These are phyloP conservation scores for Anoncus sp. DNA, from an alignment of 2,888 invertebrate species.

Conservation along the genomic window DNA sequence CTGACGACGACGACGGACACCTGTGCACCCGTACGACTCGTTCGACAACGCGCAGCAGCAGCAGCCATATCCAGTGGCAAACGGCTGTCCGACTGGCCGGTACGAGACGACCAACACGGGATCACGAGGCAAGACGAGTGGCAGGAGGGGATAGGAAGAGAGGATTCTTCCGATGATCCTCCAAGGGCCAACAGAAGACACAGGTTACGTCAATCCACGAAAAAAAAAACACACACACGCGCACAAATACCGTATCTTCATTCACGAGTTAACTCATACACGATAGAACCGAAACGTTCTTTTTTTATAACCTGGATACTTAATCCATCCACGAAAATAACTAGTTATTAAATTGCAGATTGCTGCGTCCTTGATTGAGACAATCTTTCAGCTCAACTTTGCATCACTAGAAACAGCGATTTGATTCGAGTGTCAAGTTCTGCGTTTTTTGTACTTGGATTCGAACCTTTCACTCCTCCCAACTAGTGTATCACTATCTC, in stretches of 20 bases:
- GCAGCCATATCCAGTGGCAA: conserved; percentile 65
- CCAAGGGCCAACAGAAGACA: background rate
- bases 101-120: conserved; percentile 33
- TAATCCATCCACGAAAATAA: no score
- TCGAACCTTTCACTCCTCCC: conserved; percentile 15
- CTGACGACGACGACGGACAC: conserved; percentile 56
- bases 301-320: background rate
- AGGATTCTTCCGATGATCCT: conserved; percentile 25
- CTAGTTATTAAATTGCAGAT: background rate
- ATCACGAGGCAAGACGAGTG: no score
- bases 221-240: conserved; percentile 1
- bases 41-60: conserved; percentile 58
- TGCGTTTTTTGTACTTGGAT: conserved; percentile 1
- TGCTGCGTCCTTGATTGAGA: no score
- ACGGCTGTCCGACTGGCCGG: conserved; percentile 57
- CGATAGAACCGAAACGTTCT: background rate
- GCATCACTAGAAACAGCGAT: conserved; percentile 2
- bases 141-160: no score
- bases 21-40: conserved; percentile 64
- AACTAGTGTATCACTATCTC: conserved; percentile 6
- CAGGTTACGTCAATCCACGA: conserved; percentile 6
- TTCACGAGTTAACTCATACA: background rate
- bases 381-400: background rate
- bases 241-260: conserved; percentile 5
- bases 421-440: background rate